Percentiles rank a stretch among this genome's conserved stretches.
phyloP scores from a whole-genome alignment of 2,113 vertebrate genomes.

The Camelus bactrianus region DNA sequence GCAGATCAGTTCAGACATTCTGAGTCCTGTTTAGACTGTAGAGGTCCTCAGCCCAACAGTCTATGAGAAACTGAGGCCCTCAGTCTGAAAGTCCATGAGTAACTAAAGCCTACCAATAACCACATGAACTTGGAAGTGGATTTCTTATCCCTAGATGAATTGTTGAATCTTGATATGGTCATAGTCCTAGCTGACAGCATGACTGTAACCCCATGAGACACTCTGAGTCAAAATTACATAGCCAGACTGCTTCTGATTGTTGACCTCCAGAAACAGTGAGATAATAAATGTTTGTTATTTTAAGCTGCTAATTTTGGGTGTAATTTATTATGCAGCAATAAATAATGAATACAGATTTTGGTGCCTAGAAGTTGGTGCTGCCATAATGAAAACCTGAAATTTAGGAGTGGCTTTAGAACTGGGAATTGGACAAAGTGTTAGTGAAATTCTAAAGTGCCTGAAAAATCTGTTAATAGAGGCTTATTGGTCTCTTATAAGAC shows the following conservation, averaged over 20 bases:
- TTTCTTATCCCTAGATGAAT: neutral
- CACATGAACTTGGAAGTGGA: neutral
- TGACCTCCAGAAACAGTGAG: neutral
- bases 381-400: neutral
- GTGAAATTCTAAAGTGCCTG: neutral
- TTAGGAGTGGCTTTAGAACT: neutral
- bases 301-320: neutral
- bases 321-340: neutral
- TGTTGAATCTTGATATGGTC: neutral
- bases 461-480: neutral
- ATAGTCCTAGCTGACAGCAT: neutral
- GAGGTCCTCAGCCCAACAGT: neutral
- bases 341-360: neutral
- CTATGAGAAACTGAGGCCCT: neutral
- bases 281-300: neutral
- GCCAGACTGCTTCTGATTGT: neutral
- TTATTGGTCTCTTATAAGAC: neutral
- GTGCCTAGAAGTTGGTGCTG: neutral
- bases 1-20: conserved; percentile 27
- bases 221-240: neutral
- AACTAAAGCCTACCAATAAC: neutral
- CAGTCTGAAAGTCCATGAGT: neutral
- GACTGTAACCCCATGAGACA: neutral
- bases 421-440: neutral
- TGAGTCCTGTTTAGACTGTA: conserved; percentile 8